Conservation (phyloP, 2,888 invertebrate genomes). For the Oconnorella tubifera region DNA sequence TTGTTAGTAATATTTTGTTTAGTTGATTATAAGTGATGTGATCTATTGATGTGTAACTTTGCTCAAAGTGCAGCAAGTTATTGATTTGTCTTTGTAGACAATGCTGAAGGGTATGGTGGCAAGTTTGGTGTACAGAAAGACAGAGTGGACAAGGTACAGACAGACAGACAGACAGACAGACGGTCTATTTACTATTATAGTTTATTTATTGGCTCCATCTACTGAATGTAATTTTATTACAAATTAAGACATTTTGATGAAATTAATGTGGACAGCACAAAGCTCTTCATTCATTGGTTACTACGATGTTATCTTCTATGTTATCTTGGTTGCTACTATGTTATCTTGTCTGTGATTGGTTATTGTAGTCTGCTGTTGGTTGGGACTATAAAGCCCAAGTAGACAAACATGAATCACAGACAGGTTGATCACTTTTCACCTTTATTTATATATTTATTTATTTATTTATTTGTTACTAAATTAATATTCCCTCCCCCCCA, state of each 20-base stretch:
- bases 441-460: background rate
- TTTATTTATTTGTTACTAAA: background rate
- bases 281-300: no score
- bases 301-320: no score
- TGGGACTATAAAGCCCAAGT: constrained; percentile 45
- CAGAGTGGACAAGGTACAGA: constrained; percentile 64
- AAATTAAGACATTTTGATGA: no score
- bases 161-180: no score
- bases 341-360: background rate
- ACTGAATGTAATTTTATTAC: no score
- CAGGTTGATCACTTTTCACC: constrained; percentile 48
- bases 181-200: background rate
- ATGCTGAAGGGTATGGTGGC: constrained; percentile 57
- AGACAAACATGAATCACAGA: constrained; percentile 64
- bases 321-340: background rate
- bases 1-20: no score
- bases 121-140: constrained; percentile 57
- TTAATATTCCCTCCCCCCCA: no score
- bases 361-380: constrained; percentile 56
- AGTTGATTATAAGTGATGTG: no score
- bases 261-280: no score
- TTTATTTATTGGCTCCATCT: no score
- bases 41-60: no score
- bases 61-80: no score
- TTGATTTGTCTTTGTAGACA: constrained; percentile 52